Evolutionary conservation across 2,113 vertebrate species (phyloP).

Genomic region (Prietella phreatophila): DNA sequence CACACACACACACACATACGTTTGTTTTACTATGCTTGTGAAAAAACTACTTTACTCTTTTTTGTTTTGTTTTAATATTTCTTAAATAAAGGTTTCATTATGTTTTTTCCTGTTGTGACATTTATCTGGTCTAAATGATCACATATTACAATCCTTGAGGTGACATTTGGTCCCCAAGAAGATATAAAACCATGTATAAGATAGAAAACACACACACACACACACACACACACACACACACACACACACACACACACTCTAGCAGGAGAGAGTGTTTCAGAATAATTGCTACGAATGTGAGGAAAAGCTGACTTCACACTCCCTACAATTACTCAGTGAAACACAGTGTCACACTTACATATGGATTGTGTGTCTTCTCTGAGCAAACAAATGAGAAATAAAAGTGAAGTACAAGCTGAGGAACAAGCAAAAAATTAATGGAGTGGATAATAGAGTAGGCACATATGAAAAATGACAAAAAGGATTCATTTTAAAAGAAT

Average conservation of each 20-base stretch:
- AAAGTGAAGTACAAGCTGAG: background rate
- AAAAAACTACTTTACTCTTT: background rate
- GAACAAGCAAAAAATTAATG: background rate
- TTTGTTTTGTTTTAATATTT: background rate
- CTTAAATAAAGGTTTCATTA: background rate
- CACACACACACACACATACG: background rate
- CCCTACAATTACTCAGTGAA: constrained; percentile 56
- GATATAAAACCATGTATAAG: background rate
- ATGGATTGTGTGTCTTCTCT: background rate
- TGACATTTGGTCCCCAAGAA: background rate
- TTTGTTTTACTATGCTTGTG: background rate
- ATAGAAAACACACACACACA: background rate
- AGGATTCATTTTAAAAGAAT: no score
- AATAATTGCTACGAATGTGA: constrained; percentile 56
- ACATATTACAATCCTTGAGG: background rate
- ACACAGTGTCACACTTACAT: background rate
- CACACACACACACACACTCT: background rate
- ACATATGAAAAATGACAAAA: background rate
- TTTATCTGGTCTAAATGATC: background rate
- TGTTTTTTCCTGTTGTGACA: background rate
- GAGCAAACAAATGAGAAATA: background rate
- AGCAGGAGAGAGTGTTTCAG: constrained; percentile 35
- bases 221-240: background rate
- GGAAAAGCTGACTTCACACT: constrained; percentile 45
- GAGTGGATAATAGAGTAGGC: constrained; percentile 17